These are phyloP conservation scores for Pachyramphus minor DNA, from an alignment of 2,113 vertebrate species.

Conservation along the genomic window DNA sequence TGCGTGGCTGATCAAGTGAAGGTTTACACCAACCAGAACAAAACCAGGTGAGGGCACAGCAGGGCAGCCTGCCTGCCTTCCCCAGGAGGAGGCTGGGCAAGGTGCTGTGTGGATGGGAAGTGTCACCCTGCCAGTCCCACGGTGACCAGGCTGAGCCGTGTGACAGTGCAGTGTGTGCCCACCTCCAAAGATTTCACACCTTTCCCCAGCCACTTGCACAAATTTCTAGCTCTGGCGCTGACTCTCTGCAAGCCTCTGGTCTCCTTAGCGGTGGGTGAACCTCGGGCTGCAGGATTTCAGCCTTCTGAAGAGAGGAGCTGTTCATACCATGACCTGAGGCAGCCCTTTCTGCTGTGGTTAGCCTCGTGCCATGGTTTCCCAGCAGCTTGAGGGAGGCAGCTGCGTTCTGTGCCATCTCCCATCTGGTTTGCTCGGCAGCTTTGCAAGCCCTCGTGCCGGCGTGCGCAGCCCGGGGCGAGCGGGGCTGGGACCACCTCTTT, in stretches of 20 bases:
- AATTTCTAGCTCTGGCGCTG: background rate
- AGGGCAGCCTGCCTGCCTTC: background rate
- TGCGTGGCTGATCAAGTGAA: slow-evolving; percentile 82
- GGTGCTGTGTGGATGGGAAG: background rate
- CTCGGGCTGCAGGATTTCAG: background rate
- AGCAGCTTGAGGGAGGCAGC: background rate
- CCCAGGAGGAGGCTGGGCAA: background rate
- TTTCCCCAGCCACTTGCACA: background rate
- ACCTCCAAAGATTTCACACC: background rate
- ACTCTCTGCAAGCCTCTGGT: background rate
- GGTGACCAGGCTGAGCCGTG: accelerated
- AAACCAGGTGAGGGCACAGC: slow-evolving; percentile 78
- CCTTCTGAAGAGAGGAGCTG: background rate
- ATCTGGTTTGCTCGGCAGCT: background rate
- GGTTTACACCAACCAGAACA: slow-evolving; percentile 90
- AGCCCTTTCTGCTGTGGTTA: background rate
- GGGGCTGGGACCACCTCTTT: background rate
- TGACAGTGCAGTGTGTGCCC: background rate
- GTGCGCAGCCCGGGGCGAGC: background rate
- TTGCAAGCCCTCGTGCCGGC: accelerated
- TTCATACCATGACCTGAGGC: background rate
- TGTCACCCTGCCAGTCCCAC: background rate
- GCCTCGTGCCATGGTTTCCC: background rate
- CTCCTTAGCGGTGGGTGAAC: background rate
- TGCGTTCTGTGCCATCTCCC: accelerated